Evolutionary conservation across 2,888 invertebrate species (phyloP), one percentile per base, ranked within the genome.

Genomic region (Melikaiella ostensackeni): DNA sequence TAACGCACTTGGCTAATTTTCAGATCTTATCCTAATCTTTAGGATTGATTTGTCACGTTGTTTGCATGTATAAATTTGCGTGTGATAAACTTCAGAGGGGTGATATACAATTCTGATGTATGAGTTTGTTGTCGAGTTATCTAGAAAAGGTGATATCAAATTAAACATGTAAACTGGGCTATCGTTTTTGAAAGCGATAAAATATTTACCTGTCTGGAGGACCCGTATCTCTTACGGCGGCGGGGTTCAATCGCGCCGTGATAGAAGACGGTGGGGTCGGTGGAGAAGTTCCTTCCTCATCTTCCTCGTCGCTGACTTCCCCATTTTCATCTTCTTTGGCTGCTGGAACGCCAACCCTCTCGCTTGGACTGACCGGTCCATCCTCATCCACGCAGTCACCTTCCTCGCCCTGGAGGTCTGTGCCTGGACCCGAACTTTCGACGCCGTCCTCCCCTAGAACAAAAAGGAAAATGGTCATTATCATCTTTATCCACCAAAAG

Each of bases 341-440:
- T 59, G 91, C 86, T 74, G 87, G 89, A 91, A 92, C 91, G 91
- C 92, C 89, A 83, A 93, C 93, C 81, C 91, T 82, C 80, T 91
- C 89, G 84, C 91, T 88, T 74, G 91, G 90, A 85, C 91, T 91
- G 86, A 93, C 93, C 89, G 93, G 93, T 91, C 93, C 93, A 90
- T 93, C 94, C 92, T 90, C 91, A 80, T 93, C 92, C 80, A 92
- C 94, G 85, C 94, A 93, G 85, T 93, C 94, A 81, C 93, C 94
- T 83, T 93, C 93, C 89, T 94, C 94, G 88, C 94, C 94, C 85
- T 90, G 92, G 87, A 90, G 88, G 80, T 91, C 91, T 81, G 92
- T 90, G 75, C 89, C 90, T 80, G 91, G 89, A 78, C 89, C 91
- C 80, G 90, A 82, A 78, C 90, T 89, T 87, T 91, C 91, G 81